These are phyloP conservation scores for Sesia bembeciformis DNA, from an alignment of 2,888 invertebrate genomes.

Conservation along the genomic window DNA sequence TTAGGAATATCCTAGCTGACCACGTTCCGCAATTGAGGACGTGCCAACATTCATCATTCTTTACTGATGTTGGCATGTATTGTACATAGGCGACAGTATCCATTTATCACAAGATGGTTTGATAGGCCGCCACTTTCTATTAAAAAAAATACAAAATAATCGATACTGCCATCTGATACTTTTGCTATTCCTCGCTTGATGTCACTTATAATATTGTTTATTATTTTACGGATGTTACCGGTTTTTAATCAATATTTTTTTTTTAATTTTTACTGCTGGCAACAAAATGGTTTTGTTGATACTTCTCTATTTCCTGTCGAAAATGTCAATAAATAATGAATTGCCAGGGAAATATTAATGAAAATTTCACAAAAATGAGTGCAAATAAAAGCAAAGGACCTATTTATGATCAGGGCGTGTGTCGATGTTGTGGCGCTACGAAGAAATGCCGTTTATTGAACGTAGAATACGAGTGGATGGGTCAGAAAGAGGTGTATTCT, in stretches of 20 bases:
- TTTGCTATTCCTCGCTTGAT: too few species aligned
- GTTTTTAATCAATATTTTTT: not conserved
- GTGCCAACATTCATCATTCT: too few species aligned
- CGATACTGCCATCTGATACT: too few species aligned
- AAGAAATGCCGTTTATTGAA: conserved; percentile 58
- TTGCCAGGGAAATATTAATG: not conserved
- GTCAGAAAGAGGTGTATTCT: conserved; percentile 51
- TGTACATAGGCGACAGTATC: too few species aligned
- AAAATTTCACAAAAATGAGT: conserved; percentile 6
- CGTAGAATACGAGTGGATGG: conserved; percentile 49
- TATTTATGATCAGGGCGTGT: conserved; percentile 10
- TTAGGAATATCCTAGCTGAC: too few species aligned
- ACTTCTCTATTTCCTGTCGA: too few species aligned
- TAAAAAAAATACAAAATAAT: too few species aligned
- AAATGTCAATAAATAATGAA: too few species aligned
- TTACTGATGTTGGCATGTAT: too few species aligned
- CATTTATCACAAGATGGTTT: too few species aligned
- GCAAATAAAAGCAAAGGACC: conserved; percentile 6
- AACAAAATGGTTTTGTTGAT: not conserved
- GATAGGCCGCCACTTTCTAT: too few species aligned
- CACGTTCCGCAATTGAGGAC: too few species aligned
- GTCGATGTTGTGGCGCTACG: conserved; percentile 24
- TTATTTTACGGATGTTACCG: not conserved
- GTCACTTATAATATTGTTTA: not conserved
- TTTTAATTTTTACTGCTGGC: not conserved